Base-by-base conservation (phyloP, 2,113 vertebrate genomes). In the Phrynosoma platyrhinos region DNA sequence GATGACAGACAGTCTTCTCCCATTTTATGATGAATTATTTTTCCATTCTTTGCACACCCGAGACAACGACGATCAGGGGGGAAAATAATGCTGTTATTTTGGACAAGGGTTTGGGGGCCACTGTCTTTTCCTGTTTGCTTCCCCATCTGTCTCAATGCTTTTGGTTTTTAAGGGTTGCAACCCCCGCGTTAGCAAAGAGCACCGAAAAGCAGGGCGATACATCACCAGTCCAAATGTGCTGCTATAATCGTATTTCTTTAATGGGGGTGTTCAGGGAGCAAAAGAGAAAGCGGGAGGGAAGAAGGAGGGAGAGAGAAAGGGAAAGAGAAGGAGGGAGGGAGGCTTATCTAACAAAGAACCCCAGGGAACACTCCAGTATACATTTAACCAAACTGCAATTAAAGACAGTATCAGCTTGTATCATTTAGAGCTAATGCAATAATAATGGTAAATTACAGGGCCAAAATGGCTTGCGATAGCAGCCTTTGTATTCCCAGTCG, bases 391-490 rank as follows among this genome's bases (percentile, higher is more conserved):
- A 98, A 97, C 97, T 98, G 98, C 98, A 99, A 99, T 99, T 99
- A 99, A 99, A 98, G 98, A 98, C 96, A 97, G 97, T 98, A 99
- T 99, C 98, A 98, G 98, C 98, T 98, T 98, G 98, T 98, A 99
- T 99, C 98, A 99, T 99, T 99, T 99, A 99, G 97, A 98, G 97
- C 97, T 99, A 99, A 99, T 99, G 98, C 98, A 99, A 98, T 98
- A 98, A 98, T 99, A 99, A 99, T 99, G 97, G 98, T 98, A 98
- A 99, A 99, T 99, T 98, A 99, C 98, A 98, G 97, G 97, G 97
- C 97, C 97, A 98, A 98, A 98, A 98, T 99, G 98, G 98, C 98
- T 98, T 97, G 97, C 98, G 98, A 98, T 98, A 96, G 97, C 97
- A 98, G 97, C 94, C 96, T 97, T 96, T 96, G 96, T 98, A 98